A percentile compares a stretch with the other conserved stretches of the same genome.
phyloP scores from a whole-genome alignment of 1,140 invertebrate species.

The Ceratoteleas bidentatus region DNA sequence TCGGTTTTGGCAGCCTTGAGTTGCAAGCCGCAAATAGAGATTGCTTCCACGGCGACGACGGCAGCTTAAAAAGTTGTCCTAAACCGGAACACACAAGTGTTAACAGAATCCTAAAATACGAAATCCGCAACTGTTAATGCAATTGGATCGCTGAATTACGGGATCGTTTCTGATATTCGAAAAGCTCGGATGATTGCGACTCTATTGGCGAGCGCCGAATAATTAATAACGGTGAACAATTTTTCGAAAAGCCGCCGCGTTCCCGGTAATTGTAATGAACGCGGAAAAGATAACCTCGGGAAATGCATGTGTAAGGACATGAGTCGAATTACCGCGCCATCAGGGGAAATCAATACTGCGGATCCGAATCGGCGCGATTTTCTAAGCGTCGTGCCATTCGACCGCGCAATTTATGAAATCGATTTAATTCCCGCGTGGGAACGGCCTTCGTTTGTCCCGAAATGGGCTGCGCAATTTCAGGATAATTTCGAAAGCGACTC shows the following conservation, averaged over 20 bases:
- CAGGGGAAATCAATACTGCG: slow-evolving; percentile 30
- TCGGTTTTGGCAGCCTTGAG: too few species aligned
- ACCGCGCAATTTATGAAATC: slow-evolving; percentile 19
- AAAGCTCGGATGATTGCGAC: too few species aligned
- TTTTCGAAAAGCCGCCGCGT: slow-evolving; percentile 18
- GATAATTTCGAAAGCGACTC: neutral
- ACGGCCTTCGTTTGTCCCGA: neutral
- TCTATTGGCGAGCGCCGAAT: neutral
- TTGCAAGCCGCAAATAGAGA: too few species aligned
- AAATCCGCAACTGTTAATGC: too few species aligned
- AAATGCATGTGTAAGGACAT: slow-evolving; percentile 23
- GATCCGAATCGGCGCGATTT: slow-evolving; percentile 19
- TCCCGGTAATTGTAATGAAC: slow-evolving; percentile 18
- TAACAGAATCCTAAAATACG: too few species aligned
- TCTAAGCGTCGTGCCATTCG: slow-evolving; percentile 4
- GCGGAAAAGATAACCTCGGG: slow-evolving; percentile 1
- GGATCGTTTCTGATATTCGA: too few species aligned
- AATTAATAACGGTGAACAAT: slow-evolving; percentile 30
- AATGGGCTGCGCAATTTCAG: neutral
- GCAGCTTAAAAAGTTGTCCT: too few species aligned
- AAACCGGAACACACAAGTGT: too few species aligned
- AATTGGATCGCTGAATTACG: too few species aligned
- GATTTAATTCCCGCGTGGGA: slow-evolving; percentile 4
- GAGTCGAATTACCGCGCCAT: slow-evolving; percentile 27
- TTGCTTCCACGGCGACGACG: too few species aligned